Conservation (phyloP, 2,797 vertebrate species). For the Harpagifer antarcticus region DNA sequence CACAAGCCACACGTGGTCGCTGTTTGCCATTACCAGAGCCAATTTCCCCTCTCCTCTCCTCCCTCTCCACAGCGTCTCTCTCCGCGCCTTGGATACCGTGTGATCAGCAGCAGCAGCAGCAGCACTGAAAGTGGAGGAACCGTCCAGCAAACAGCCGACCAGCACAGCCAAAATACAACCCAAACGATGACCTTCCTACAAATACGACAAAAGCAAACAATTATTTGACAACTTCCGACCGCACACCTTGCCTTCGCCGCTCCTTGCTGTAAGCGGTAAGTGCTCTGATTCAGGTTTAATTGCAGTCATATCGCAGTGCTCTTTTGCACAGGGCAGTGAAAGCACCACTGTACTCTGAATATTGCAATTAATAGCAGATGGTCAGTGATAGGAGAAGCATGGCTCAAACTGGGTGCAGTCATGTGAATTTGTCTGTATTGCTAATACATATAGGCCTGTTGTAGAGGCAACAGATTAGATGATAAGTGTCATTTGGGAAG, state of each 20-base stretch:
- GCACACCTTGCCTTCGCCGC: slow-evolving; percentile 63
- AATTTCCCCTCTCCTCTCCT: not conserved
- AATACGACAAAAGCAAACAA: slow-evolving; percentile 64
- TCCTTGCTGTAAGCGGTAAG: slow-evolving; percentile 81
- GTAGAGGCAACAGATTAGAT: slow-evolving; percentile 15
- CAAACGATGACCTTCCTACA: slow-evolving; percentile 83
- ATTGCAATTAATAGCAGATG: slow-evolving; percentile 25
- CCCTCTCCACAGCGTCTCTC: slow-evolving; percentile 54
- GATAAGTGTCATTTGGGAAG: slow-evolving; percentile 6
- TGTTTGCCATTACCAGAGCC: slow-evolving; percentile 44
- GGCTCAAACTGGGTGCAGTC: slow-evolving; percentile 1
- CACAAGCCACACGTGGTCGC: slow-evolving; percentile 59
- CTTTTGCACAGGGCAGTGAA: slow-evolving; percentile 18
- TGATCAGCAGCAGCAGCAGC: slow-evolving; percentile 72
- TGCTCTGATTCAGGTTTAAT: slow-evolving; percentile 39
- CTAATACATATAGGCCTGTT: not conserved
- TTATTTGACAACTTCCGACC: slow-evolving; percentile 80
- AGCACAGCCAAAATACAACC: slow-evolving; percentile 57
- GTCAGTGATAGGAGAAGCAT: not conserved
- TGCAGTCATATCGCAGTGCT: slow-evolving; percentile 10
- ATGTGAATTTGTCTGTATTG: not conserved
- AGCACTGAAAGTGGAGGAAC: slow-evolving; percentile 28
- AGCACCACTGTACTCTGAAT: slow-evolving; percentile 9
- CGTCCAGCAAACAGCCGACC: slow-evolving; percentile 51
- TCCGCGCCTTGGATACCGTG: slow-evolving; percentile 74